Conservation (phyloP, 23 tunicate genomes). For the Diplosoma virens region DNA sequence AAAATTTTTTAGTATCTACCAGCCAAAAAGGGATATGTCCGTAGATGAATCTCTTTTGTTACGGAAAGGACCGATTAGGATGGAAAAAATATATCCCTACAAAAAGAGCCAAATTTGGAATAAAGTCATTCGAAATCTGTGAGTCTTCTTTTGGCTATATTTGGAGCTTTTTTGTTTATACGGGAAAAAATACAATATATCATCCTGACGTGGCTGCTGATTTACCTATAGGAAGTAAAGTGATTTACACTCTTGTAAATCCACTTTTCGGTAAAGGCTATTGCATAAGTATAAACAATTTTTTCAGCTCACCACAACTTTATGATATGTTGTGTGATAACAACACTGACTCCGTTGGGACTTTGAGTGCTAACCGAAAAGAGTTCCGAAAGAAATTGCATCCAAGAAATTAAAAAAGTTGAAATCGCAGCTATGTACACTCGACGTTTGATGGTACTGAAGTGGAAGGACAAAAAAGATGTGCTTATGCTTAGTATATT, state of each 20-base stretch:
- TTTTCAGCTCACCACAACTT: slow-evolving; percentile 10
- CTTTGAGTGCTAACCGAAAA: slow-evolving; percentile 10
- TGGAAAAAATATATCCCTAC: slow-evolving; percentile 7
- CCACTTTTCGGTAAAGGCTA: slow-evolving; percentile 7
- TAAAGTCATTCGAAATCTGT: slow-evolving; percentile 3
- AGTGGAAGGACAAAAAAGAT: slow-evolving; percentile 24
- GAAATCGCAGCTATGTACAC: slow-evolving; percentile 8
- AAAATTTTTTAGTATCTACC: not conserved
- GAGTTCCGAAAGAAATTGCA: not conserved
- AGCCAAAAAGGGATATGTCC: not conserved
- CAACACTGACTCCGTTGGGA: slow-evolving; percentile 14
- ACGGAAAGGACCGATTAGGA: not conserved
- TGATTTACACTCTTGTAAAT: not conserved
- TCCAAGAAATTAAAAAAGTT: not conserved
- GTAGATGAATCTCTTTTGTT: slow-evolving; percentile 10
- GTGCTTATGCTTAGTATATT: slow-evolving; percentile 9
- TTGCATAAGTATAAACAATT: slow-evolving; percentile 17
- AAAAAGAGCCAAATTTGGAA: not conserved
- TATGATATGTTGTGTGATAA: not conserved
- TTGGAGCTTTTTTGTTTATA: slow-evolving; percentile 17
- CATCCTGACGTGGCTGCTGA: not conserved
- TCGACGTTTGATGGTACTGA: slow-evolving; percentile 4
- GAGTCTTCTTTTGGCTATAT: slow-evolving; percentile 15
- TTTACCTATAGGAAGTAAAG: not conserved
- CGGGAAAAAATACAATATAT: slow-evolving; percentile 10